Evolutionary conservation across 2,888 invertebrate genomes (phyloP).

Genomic region (Leistus spinibarbis): DNA sequence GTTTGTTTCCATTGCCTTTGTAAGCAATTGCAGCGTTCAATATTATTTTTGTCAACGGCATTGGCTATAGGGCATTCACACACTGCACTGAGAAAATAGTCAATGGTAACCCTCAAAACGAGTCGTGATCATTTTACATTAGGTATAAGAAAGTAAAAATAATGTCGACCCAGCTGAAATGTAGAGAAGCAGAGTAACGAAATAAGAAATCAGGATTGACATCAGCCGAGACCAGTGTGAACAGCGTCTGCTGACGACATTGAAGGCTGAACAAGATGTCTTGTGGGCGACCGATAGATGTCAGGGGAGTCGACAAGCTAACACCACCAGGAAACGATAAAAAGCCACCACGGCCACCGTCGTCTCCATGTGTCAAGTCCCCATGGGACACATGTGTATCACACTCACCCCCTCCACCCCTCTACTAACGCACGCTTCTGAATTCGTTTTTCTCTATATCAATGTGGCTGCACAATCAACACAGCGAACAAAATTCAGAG

Average conservation of each 20-base stretch:
- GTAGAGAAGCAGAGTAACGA: background rate
- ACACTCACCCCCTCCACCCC: background rate
- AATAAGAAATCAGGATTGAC: background rate
- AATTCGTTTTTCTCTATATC: background rate
- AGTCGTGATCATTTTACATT: no score
- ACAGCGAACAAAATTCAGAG: background rate
- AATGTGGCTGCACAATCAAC: background rate
- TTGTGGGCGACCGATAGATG: slow-evolving; percentile 27
- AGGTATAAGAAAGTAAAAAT: no score
- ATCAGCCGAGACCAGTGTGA: background rate
- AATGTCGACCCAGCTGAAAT: no score
- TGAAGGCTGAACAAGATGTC: slow-evolving; percentile 15
- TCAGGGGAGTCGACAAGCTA: slow-evolving; percentile 9
- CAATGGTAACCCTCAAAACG: no score
- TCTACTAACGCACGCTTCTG: background rate
- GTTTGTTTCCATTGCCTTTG: no score
- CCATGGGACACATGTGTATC: background rate
- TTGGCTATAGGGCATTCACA: no score
- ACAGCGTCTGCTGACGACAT: background rate
- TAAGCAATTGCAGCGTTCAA: no score
- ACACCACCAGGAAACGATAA: slow-evolving; percentile 18
- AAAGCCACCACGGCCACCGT: slow-evolving; percentile 1
- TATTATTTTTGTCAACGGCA: no score
- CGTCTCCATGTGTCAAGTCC: slow-evolving; percentile 8
- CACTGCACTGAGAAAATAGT: no score